These are phyloP conservation scores for Cryptops parisi DNA, from an alignment of 2,888 invertebrate species.

Conservation along the genomic window DNA sequence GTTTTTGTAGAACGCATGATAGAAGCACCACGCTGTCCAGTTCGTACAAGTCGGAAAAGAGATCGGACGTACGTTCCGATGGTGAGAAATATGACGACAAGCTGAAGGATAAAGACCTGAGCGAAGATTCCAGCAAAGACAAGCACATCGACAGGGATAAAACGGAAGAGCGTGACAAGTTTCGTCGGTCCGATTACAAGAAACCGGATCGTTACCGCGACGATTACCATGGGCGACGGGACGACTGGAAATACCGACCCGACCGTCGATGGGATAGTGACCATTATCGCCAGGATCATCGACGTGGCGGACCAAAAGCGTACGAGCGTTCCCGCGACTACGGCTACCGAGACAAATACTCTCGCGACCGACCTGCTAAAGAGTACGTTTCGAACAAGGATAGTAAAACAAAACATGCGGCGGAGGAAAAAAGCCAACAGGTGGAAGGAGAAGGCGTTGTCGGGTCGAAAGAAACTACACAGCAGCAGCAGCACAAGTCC, in stretches of 20 bases:
- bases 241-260: slow-evolving; percentile 3
- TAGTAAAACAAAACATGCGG: neutral
- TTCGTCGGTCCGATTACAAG: neutral
- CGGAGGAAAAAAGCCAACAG: neutral
- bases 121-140: neutral
- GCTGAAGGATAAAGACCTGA: neutral
- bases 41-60: neutral
- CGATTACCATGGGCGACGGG: slow-evolving; percentile 3
- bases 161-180: neutral
- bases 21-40: too few relatives aligned
- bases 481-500: too few relatives aligned
- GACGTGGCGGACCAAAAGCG: neutral
- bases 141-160: neutral
- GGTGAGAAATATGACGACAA: neutral
- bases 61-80: neutral
- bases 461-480: too few relatives aligned
- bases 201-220: slow-evolving; percentile 3
- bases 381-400: neutral
- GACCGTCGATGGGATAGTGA: neutral
- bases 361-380: neutral
- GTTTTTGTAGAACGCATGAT: too few relatives aligned
- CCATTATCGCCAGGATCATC: neutral
- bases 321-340: neutral
- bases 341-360: neutral
- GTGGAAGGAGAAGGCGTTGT: neutral